Evolutionary conservation across 2,888 invertebrate genomes (phyloP), one percentile per base, ranked within the genome.

Genomic region (Unio pictorum): DNA sequence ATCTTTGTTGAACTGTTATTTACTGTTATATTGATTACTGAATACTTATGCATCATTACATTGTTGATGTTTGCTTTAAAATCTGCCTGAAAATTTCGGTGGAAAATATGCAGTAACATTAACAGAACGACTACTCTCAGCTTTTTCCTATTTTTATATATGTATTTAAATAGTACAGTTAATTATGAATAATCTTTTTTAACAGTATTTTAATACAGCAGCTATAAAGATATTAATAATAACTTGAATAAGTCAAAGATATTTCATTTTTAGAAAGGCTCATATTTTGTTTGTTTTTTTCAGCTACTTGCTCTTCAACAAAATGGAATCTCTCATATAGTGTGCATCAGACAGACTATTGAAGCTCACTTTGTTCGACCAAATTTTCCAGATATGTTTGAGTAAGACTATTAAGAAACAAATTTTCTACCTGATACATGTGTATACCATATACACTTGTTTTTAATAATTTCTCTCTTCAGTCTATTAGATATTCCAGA

Each of bases 331-430:
- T 93, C 93, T 54, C 93, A 94, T 82, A 93, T 94, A 77, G 91
- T 94, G 66, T 94, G 94, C 87, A 93, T 94, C 28, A 89, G 94
- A 68, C 93, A 93, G 79, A 91, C 91, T 63, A 89, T 92, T 66
- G 94, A 94, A 89, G 92, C 93, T 28, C 91, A 93, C 83, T 92
- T 93, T 84, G 92, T 94, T 72, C 91, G 91, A 76, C 93, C 94
- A 57, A 93, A 93, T 86, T 93, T 94, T 84, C 92, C 91, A 4
- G 92, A 93, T 68, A 87, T 89, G 71, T 93, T 94, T 86, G 92
- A 91, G 91, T 94, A 92, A 87, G 90, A 91, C 18, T 23, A n/a
- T 58, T 11, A 55, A 26, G 61, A 18, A 11, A 8, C 1, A 17
- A 2, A 8, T 20, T 28, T 28, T 28, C 28, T 28, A 1, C 26